Percentiles rank a stretch among this genome's conserved stretches.
phyloP scores from a whole-genome alignment of 1,140 invertebrate species.

The Scaptomyza montana region DNA sequence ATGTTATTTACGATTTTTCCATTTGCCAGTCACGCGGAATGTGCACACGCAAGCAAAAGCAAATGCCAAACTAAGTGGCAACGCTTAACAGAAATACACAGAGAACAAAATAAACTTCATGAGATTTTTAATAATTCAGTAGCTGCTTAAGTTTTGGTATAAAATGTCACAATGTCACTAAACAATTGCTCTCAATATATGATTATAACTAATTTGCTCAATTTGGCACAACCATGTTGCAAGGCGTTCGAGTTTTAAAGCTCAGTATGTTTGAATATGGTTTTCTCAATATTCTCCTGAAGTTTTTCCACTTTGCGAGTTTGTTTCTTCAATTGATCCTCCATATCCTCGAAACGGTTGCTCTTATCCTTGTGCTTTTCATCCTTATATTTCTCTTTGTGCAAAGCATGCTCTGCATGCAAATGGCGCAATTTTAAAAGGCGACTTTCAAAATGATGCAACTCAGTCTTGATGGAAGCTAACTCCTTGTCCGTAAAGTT shows the following conservation, averaged over 20 bases:
- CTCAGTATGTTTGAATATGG: conserved; percentile 91
- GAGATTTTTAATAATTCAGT: conserved; percentile 51
- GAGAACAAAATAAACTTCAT: conserved; percentile 37
- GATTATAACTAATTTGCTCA: conserved; percentile 61
- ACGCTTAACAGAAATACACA: conserved; percentile 30
- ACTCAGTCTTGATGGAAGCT: conserved; percentile 92
- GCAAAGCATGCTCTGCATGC: conserved; percentile 89
- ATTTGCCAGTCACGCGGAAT: conserved; percentile 40
- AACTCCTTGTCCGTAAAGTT: conserved; percentile 93
- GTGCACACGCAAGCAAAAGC: conserved; percentile 39
- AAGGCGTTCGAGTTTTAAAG: conserved; percentile 84
- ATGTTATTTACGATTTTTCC: conserved; percentile 54
- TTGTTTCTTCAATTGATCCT: conserved; percentile 92
- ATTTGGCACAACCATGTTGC: conserved; percentile 43
- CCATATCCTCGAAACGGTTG: conserved; percentile 86
- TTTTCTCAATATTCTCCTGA: conserved; percentile 91
- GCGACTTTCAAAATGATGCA: conserved; percentile 94
- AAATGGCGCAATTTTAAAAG: conserved; percentile 92
- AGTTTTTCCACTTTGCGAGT: conserved; percentile 93
- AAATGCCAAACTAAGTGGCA: conserved; percentile 16
- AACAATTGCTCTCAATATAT: conserved; percentile 26
- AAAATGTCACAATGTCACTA: conserved; percentile 38
- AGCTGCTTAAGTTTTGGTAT: conserved; percentile 60
- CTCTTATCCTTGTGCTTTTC: conserved; percentile 86
- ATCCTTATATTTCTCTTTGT: conserved; percentile 87